Conservation (phyloP, 2,888 invertebrate species). For the Amiota minor region DNA sequence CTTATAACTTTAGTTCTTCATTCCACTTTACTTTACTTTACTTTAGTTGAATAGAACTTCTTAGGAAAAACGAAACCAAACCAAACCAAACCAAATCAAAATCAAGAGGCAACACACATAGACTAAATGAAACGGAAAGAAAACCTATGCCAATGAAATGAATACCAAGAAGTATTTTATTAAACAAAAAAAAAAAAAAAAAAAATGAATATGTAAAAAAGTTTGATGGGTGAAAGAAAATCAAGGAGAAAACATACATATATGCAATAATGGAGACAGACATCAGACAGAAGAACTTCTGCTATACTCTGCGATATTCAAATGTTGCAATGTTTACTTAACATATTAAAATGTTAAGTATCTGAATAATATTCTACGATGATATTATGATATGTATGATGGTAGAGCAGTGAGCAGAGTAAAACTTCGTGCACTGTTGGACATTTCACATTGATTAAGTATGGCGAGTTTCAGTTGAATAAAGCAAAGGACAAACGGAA, state of each 20-base stretch:
- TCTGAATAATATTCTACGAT: neutral
- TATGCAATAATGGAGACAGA: neutral
- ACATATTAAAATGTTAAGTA: conserved; percentile 58
- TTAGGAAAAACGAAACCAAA: no score
- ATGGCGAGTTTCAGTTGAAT: neutral
- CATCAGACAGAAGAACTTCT: conserved; percentile 48
- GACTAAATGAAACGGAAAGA: conserved; percentile 37
- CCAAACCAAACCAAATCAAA: no score
- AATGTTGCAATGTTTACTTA: conserved; percentile 53
- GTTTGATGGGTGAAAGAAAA: neutral
- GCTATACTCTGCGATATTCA: conserved; percentile 54
- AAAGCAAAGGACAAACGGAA: no score
- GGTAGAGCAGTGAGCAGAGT: conserved; percentile 19
- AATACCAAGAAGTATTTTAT: conserved; percentile 43
- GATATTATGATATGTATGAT: neutral
- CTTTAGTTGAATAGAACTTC: neutral
- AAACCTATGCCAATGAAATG: conserved; percentile 25
- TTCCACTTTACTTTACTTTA: neutral
- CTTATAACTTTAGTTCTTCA: neutral
- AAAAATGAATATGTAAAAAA: conserved; percentile 21
- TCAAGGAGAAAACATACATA: neutral
- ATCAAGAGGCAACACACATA: no score
- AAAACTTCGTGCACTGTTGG: neutral
- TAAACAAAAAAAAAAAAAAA: no score
- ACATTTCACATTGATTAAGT: conserved; percentile 41